phyloP scores from a whole-genome alignment of 64 coral and sea anemone species.

The Stylophora pistillata region DNA sequence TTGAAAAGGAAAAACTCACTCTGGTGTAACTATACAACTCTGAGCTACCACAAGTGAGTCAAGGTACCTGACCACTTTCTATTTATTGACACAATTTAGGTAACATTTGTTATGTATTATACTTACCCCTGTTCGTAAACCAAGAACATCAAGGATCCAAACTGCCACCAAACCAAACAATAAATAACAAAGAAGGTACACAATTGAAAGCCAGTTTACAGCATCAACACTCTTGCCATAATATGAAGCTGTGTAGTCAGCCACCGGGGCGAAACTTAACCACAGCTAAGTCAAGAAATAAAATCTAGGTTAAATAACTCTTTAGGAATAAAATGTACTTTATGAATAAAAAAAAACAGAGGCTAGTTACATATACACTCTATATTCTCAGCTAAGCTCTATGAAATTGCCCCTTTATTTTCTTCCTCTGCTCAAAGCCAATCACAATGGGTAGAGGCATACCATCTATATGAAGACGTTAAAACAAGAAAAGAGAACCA shows the following conservation, averaged over 20 bases:
- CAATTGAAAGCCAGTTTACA: conserved; percentile 90
- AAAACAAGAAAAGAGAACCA: too few relatives aligned
- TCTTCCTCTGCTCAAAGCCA: too few relatives aligned
- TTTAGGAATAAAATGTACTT: background rate
- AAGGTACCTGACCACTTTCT: too few relatives aligned
- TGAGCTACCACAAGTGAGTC: too few relatives aligned
- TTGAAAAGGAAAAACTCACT: too few relatives aligned
- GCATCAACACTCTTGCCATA: conserved; percentile 26
- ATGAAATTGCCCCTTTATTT: too few relatives aligned
- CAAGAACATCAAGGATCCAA: conserved; percentile 88
- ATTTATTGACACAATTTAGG: too few relatives aligned
- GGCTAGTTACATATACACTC: too few relatives aligned
- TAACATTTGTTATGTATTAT: background rate
- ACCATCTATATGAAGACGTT: too few relatives aligned
- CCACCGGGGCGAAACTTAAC: conserved; percentile 91
- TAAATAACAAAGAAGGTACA: conserved; percentile 77
- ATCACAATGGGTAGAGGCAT: too few relatives aligned
- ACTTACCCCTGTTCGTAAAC: conserved; percentile 84
- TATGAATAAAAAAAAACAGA: background rate
- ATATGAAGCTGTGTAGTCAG: conserved; percentile 63
- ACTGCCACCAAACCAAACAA: conserved; percentile 74
- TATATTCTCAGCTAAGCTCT: too few relatives aligned
- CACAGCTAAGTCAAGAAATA: conserved; percentile 68
- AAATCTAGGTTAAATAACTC: background rate
- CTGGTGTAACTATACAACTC: too few relatives aligned